These are phyloP conservation scores for Bellardia pandia DNA, from an alignment of 2,888 invertebrate species.

Conservation along the genomic window DNA sequence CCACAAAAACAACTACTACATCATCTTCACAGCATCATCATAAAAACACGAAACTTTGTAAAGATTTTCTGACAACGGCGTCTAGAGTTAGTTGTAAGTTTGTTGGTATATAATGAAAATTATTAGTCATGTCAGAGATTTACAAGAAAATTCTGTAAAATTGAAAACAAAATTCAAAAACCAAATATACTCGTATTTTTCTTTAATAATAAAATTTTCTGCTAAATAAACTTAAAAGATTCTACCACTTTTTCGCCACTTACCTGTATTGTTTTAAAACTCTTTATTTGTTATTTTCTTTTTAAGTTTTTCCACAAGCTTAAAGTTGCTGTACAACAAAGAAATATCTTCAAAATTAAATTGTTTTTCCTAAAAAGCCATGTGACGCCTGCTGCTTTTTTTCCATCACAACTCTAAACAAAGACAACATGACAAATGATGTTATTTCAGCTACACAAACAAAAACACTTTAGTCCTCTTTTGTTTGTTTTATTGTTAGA, in stretches of 20 bases:
- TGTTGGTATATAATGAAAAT: too few species aligned
- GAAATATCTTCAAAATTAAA: too few species aligned
- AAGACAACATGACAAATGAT: not conserved
- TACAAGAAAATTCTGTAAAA: not conserved
- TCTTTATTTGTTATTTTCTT: not conserved
- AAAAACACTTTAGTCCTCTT: not conserved
- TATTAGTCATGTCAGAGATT: not conserved
- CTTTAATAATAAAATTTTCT: not conserved
- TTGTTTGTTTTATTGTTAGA: not conserved
- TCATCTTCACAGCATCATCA: constrained; percentile 26
- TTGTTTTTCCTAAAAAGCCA: not conserved
- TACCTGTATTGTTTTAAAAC: not conserved
- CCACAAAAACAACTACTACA: not conserved
- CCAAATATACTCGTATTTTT: not conserved
- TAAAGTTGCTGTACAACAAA: too few species aligned
- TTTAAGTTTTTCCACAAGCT: too few species aligned
- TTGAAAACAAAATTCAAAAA: not conserved
- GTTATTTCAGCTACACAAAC: not conserved
- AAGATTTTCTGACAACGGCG: constrained; percentile 40
- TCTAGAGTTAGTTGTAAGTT: not conserved
- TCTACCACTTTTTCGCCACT: not conserved
- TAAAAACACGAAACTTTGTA: constrained; percentile 12
- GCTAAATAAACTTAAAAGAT: not conserved
- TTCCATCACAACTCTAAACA: not conserved
- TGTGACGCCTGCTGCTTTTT: not conserved